Evolutionary conservation across 1,140 invertebrate species (phyloP).

Genomic region (Bilobella aurantiaca): DNA sequence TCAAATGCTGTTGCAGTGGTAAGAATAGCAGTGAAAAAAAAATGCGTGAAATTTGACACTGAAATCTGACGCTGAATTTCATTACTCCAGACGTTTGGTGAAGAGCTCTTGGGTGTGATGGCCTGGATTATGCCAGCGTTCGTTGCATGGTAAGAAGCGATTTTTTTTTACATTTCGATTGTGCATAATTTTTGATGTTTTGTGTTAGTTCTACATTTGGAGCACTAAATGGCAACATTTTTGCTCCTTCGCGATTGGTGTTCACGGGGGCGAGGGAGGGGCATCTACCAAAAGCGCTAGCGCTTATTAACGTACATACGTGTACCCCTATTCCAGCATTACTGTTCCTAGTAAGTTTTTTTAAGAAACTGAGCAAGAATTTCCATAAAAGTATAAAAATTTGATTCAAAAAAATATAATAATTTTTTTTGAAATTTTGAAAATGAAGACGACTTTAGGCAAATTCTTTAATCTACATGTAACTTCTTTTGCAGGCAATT

Average conservation of each 20-base stretch:
- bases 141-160: constrained; percentile 52
- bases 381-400: constrained; percentile 16
- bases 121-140: constrained; percentile 70
- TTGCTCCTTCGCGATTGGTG: constrained; percentile 72
- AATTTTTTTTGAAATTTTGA: too few species aligned
- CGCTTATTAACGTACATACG: constrained; percentile 69
- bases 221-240: constrained; percentile 76
- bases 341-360: constrained; percentile 61
- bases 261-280: constrained; percentile 83
- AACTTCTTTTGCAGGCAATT: constrained; percentile 39
- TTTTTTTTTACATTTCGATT: constrained; percentile 42
- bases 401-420: too few species aligned
- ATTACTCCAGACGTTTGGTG: constrained; percentile 53
- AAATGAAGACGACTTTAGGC: too few species aligned
- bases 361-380: background rate
- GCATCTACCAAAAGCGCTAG: constrained; percentile 71
- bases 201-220: constrained; percentile 54
- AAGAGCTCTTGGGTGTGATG: constrained; percentile 56
- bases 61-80: background rate
- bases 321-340: constrained; percentile 76
- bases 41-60: background rate
- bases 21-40: too few species aligned
- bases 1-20: constrained; percentile 92
- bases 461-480: background rate
- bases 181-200: constrained; percentile 38